Conservation (phyloP, 2,888 invertebrate species). For the Noctua comes region DNA sequence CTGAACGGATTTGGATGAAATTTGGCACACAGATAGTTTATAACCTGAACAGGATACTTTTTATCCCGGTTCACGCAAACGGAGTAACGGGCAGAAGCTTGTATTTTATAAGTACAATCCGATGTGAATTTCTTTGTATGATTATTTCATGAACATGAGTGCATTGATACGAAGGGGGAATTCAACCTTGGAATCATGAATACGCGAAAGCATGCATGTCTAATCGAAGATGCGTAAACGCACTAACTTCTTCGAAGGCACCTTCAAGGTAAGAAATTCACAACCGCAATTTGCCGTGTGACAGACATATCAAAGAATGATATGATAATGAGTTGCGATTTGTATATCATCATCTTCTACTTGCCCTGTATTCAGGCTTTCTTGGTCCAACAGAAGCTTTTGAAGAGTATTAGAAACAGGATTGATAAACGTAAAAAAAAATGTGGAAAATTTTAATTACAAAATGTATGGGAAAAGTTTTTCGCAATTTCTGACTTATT, state of each 20-base stretch:
- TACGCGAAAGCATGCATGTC: background rate
- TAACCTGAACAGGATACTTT: background rate
- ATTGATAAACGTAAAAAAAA: too few relatives aligned
- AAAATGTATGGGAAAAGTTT: too few relatives aligned
- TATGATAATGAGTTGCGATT: background rate
- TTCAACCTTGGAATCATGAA: background rate
- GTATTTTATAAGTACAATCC: background rate
- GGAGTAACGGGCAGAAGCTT: background rate
- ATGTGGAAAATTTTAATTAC: too few relatives aligned
- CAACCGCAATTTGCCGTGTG: background rate
- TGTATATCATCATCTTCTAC: too few relatives aligned
- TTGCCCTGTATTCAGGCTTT: too few relatives aligned
- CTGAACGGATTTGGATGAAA: background rate
- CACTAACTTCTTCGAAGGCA: background rate
- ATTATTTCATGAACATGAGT: background rate
- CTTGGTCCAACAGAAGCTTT: too few relatives aligned
- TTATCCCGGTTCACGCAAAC: background rate
- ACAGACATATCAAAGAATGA: background rate
- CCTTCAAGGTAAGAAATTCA: background rate
- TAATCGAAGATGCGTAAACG: background rate
- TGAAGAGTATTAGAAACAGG: too few relatives aligned
- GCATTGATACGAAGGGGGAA: background rate
- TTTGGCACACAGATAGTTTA: background rate
- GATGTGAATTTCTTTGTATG: background rate
- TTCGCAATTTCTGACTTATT: too few relatives aligned